Base-by-base conservation (phyloP, 2,113 vertebrate species). In the Ammodytes marinus region DNA sequence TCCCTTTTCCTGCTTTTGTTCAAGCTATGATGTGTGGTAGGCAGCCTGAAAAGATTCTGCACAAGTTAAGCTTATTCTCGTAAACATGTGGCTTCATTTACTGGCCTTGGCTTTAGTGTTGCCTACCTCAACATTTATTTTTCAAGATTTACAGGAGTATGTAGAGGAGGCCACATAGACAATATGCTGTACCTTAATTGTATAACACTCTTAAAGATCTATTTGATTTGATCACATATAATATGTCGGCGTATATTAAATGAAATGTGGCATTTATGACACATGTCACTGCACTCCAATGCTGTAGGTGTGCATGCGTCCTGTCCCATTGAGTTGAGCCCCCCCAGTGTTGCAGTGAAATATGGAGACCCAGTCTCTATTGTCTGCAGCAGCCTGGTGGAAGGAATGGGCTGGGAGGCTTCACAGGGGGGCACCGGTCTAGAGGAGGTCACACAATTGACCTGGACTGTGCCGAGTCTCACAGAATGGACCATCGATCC, bases 361-460 rank as follows among this genome's bases (percentile, higher is more conserved):
- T 59, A 94, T 87, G 94, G 92, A 85, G 85, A 88, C 64, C 19
- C 88, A 7, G 85, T 89, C 12, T 78, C 70, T 11, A 43, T 89
- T 55, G 92, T 87, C 91, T 95, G 94, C 67, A 92, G 50, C 17
- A 9, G 0, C n/a, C 0, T 14, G n/a, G 11, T 43, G 3, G 0
- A 0, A 0, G 76, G 71, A 19, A 85, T 95, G 2, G 93, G 92
- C 47, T 94, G 92, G 94, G 88, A 94, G 79, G 55, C 2, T 12
- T 0, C 67, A 60, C 0, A 2, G 0, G 75, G 69, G 27, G 86
- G 70, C 13, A 80, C 0, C 0, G 0, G 6, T 8, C 0, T 5
- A 0, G 0, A 1, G 1, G 0, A 0, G 0, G 85, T 50, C 60
- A 47, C 2, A 1, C 40, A 72, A 69, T 2, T 90, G 69, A 58